Percentiles rank a stretch among this genome's conserved stretches.
phyloP scores from a whole-genome alignment of 1,140 invertebrate species.

The Nephotettix cincticeps region DNA sequence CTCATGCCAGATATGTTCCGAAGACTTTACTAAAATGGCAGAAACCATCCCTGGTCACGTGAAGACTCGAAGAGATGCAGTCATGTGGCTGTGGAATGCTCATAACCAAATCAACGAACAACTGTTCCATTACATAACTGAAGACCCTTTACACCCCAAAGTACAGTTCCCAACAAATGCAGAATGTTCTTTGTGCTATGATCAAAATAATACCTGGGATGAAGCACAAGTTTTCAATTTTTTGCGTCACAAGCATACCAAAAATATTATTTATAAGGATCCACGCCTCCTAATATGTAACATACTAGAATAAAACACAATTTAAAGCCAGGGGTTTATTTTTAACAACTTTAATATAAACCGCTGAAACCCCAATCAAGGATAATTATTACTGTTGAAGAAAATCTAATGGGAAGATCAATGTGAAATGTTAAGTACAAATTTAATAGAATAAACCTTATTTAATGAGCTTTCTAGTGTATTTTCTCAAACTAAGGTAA shows the following conservation, averaged over 20 bases:
- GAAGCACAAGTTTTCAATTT: neutral
- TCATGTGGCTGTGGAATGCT: slow-evolving; percentile 93
- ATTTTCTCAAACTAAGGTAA: too few relatives aligned
- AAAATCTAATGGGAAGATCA: too few relatives aligned
- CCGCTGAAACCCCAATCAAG: too few relatives aligned
- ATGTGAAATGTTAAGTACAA: too few relatives aligned
- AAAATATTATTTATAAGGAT: too few relatives aligned
- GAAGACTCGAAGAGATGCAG: slow-evolving; percentile 64
- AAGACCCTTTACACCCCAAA: slow-evolving; percentile 90
- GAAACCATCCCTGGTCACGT: slow-evolving; percentile 67
- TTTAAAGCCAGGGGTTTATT: too few relatives aligned
- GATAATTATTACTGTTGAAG: too few relatives aligned
- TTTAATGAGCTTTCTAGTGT: too few relatives aligned
- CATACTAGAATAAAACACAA: too few relatives aligned
- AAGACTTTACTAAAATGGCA: slow-evolving; percentile 85
- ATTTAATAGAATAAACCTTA: too few relatives aligned
- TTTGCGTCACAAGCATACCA: neutral
- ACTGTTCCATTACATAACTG: slow-evolving; percentile 78
- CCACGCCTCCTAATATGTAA: too few relatives aligned
- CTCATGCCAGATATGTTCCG: slow-evolving; percentile 85
- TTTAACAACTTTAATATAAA: too few relatives aligned
- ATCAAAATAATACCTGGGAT: neutral
- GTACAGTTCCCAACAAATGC: slow-evolving; percentile 78
- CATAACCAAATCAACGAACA: slow-evolving; percentile 94
- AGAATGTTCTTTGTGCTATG: slow-evolving; percentile 69